A percentile compares a stretch with the other conserved stretches of the same genome.
These are phyloP conservation scores for Xanthia icteritia DNA, from an alignment of 2,888 invertebrate species.

Conservation along the genomic window DNA sequence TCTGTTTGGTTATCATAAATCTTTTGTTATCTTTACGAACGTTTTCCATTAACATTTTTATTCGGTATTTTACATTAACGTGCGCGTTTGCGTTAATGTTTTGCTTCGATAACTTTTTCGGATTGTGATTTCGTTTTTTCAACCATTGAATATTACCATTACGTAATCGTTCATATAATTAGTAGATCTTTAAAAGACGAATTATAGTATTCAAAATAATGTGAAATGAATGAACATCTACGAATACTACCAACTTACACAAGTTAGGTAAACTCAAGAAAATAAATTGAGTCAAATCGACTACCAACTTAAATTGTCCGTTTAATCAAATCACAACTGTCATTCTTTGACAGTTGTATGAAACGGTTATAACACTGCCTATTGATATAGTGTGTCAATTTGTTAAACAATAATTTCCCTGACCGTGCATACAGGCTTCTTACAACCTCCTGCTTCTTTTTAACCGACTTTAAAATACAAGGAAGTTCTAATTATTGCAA, in stretches of 20 bases:
- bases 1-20: constrained; percentile 74
- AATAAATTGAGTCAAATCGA: too few relatives aligned
- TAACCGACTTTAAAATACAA: too few relatives aligned
- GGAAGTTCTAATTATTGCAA: too few relatives aligned
- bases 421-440: too few relatives aligned
- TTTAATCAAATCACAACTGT: not conserved
- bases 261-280: too few relatives aligned
- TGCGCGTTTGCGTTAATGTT: constrained; percentile 53
- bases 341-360: not conserved
- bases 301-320: not conserved
- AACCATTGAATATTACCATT: constrained; percentile 1
- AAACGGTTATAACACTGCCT: not conserved
- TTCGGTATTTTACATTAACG: constrained; percentile 62
- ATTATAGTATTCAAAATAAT: not conserved
- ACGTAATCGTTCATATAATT: not conserved
- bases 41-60: constrained; percentile 74
- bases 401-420: too few relatives aligned
- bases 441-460: not conserved
- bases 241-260: not conserved
- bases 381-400: not conserved
- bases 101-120: constrained; percentile 41
- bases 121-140: constrained; percentile 16
- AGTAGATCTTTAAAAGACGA: too few relatives aligned
- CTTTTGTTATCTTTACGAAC: constrained; percentile 72
- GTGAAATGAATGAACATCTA: not conserved